Evolutionary conservation across 2,888 invertebrate species (phyloP), one percentile per base, ranked within the genome.

Genomic region (Portevinia maculata): DNA sequence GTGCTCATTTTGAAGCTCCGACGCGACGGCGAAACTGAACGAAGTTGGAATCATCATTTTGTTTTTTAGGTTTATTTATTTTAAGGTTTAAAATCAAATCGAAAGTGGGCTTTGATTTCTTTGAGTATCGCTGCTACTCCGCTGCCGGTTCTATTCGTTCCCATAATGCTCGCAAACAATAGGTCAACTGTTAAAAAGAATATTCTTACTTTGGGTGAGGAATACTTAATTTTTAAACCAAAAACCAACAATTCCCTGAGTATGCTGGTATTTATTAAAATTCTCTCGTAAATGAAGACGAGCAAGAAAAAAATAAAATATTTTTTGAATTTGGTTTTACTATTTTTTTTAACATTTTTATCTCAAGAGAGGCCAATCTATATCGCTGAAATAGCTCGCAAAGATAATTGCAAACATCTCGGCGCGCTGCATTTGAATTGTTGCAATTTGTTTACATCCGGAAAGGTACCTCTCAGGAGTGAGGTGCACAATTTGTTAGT

Each of bases 71-170:
- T 52, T 52, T 71, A 60, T 59, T 70, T 70, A 60, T 62, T 62
- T 62, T 44, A 28, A 44, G 62, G 44, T 71, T 71, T 71, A 62
- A 62, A 62, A 53, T 71, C 52, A 34, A 71, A 46, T 34, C 41
- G 71, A 60, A 53, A 44, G 28, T 2, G 60, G 53, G 32, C 60
- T 52, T 41, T 50, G 44, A 69, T 57, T 57, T 69, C n/a, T 48
- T 28, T 30, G 50, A 21, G 69, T 41, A 41, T 46, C 19, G 13
- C 37, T 69, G 44, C 3, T n/a, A n/a, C n/a, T n/a, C n/a, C 0
- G 17, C 3, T 19, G 57, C 37, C 39, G 17, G 34, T 30, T 32
- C 24, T 60, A 62, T 71, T 60, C 52, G 52, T 53, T 71, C 62
- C 62, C 71, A 71, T 46, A 62, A 34, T 60, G 34, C 32, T 60